A percentile compares a stretch with the other conserved stretches of the same genome.
phyloP scores from a whole-genome alignment of 2,888 invertebrate species.

The Megalurothrips usitatus region DNA sequence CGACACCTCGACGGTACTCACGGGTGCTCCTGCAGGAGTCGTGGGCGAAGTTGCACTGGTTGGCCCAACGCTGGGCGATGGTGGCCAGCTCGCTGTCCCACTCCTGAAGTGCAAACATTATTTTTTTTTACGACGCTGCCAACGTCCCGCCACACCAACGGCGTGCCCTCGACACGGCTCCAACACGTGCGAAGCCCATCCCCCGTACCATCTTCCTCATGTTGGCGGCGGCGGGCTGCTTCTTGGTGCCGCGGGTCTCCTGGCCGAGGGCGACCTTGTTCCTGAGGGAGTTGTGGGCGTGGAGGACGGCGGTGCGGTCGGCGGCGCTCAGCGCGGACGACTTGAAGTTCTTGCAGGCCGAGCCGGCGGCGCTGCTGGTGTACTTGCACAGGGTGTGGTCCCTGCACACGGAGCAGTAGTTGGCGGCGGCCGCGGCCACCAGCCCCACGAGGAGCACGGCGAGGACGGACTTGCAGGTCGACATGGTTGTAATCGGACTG shows the following conservation, averaged over 20 bases:
- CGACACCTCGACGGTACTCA: conserved; percentile 41
- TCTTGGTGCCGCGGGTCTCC: conserved; percentile 45
- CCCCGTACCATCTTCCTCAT: conserved; percentile 43
- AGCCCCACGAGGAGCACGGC: not conserved
- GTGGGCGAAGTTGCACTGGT: conserved; percentile 46
- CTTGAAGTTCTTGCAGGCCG: conserved; percentile 8
- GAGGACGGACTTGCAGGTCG: not conserved
- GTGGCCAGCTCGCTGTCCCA: conserved; percentile 48
- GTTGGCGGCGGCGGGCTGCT: conserved; percentile 46
- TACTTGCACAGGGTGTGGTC: conserved; percentile 44
- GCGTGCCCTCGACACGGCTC: no score
- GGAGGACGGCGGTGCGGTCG: conserved; percentile 42
- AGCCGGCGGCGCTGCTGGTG: conserved; percentile 37
- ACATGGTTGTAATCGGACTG: not conserved
- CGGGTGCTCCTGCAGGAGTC: conserved; percentile 46
- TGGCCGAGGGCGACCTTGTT: conserved; percentile 45
- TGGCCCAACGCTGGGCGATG: conserved; percentile 49
- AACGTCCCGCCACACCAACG: no score
- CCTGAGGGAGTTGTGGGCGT: conserved; percentile 48
- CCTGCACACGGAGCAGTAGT: conserved; percentile 42
- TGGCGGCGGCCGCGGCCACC: not conserved
- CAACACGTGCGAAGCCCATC: no score
- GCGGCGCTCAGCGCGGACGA: conserved; percentile 32
- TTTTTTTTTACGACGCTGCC: no score
- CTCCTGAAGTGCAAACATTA: conserved; percentile 29